Base-by-base conservation (phyloP, 2,888 invertebrate genomes). In the Acheta domesticus region DNA sequence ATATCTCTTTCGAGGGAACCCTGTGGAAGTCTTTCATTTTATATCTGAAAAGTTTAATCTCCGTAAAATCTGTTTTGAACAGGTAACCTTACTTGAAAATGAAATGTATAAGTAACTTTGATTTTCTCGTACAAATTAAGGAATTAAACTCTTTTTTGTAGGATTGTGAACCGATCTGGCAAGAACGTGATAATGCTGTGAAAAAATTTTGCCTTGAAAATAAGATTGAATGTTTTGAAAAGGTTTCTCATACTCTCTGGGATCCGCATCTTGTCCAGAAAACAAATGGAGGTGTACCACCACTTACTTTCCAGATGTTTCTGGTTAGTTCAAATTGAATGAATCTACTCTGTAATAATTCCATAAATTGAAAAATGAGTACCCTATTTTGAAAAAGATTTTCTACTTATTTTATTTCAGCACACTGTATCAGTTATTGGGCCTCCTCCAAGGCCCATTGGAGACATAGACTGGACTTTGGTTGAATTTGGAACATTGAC, bases 141-240 rank as follows among this genome's bases (percentile, higher is more conserved):
- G 5, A 36, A 36, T 36, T 19, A 74, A 11, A 36, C 16, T 19
- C 1, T 2, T 12, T 78, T 49, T 79, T 48, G 48, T 89, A 92
- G 85, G 93, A 93, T 84, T 92, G 93, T 84, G 93, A 93, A 86
- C 93, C 93, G 0, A 90, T 92, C 77, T 93, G 93, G 92, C 89
- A 88, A 14, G 86, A 86, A 1, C 88, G 93, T 1, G 93, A 93
- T 85, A 88, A 89, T 23, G 84, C 86, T 8, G 91, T 92, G 0
- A 90, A 89, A 83, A 80, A 82, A 0, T 85, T 90, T 21, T 93
- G 93, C 83, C 84, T 85, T 1, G 89, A 91, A 81, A 85, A 88
- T 74, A 89, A 89, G 36, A 90, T 93, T 3, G 84, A 87, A 77
- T 89, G 89, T 78, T 85, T 87, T 74, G 93, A 93, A 84, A 88